Evolutionary conservation across 2,797 vertebrate species (phyloP).

Genomic region (Catamblyrhynchus diadema): DNA sequence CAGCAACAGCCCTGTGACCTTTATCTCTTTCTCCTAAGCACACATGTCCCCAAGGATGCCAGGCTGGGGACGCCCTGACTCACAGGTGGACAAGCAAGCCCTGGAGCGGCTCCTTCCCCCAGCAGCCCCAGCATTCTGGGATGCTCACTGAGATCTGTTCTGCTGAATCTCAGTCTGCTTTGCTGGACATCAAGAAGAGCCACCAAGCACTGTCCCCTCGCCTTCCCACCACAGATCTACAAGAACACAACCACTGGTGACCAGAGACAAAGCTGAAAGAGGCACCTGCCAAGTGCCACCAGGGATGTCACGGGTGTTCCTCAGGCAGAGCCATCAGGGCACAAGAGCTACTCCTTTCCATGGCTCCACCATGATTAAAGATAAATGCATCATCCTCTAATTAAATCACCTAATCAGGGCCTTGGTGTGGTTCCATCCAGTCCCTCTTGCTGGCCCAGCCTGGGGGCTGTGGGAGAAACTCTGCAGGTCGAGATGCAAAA

Average conservation of each 20-base stretch:
- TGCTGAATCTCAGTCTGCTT: background rate
- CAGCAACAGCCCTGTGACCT: accelerated
- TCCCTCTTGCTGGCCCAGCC: background rate
- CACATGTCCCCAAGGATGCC: accelerated
- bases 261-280: background rate
- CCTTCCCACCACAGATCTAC: background rate
- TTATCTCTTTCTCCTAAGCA: background rate
- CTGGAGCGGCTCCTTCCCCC: background rate
- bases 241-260: accelerated
- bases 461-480: background rate
- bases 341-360: background rate
- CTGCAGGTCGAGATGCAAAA: accelerated
- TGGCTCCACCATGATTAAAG: background rate
- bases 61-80: background rate
- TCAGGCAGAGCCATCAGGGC: background rate
- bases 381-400: background rate
- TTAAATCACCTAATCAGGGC: background rate
- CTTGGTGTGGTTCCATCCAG: background rate
- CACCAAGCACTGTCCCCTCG: accelerated
- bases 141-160: background rate
- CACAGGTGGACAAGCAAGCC: accelerated
- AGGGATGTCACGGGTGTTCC: background rate
- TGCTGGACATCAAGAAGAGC: background rate
- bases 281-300: background rate
- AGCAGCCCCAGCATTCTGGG: background rate